Conservation (phyloP, 2,888 invertebrate species). For the Acanthosepion pharaonis region DNA sequence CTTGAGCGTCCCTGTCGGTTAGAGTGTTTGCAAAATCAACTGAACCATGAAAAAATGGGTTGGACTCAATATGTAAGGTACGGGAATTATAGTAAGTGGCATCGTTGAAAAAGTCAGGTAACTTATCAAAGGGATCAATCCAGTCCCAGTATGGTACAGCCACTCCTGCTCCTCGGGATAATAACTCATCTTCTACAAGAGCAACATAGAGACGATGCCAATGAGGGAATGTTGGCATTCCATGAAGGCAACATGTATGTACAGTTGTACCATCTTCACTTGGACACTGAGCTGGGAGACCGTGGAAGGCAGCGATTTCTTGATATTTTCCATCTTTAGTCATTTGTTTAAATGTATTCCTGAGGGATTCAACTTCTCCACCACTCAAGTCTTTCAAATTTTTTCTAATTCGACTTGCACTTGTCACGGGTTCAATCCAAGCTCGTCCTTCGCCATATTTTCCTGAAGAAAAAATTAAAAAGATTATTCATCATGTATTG, state of each 20-base stretch:
- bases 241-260: conserved; percentile 54
- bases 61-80: conserved; percentile 50
- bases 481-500: no score
- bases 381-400: conserved; percentile 50
- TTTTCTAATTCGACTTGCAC: conserved; percentile 52
- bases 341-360: conserved; percentile 53
- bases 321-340: conserved; percentile 53
- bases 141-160: conserved; percentile 57
- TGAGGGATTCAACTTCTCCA: conserved; percentile 55
- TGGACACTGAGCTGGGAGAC: conserved; percentile 54
- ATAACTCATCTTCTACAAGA: conserved; percentile 51
- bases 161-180: conserved; percentile 47
- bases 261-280: conserved; percentile 40
- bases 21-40: conserved; percentile 50
- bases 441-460: conserved; percentile 47
- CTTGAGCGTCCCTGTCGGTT: conserved; percentile 53
- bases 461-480: background rate
- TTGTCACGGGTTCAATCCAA: conserved; percentile 49
- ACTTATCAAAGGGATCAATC: conserved; percentile 50
- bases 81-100: conserved; percentile 50
- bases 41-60: conserved; percentile 53
- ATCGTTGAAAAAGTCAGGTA: conserved; percentile 52
- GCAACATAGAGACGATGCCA: conserved; percentile 55
- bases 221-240: conserved; percentile 53
- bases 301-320: conserved; percentile 55